phyloP scores from a whole-genome alignment of 2,888 invertebrate genomes.

The Adelognathus sp. region DNA sequence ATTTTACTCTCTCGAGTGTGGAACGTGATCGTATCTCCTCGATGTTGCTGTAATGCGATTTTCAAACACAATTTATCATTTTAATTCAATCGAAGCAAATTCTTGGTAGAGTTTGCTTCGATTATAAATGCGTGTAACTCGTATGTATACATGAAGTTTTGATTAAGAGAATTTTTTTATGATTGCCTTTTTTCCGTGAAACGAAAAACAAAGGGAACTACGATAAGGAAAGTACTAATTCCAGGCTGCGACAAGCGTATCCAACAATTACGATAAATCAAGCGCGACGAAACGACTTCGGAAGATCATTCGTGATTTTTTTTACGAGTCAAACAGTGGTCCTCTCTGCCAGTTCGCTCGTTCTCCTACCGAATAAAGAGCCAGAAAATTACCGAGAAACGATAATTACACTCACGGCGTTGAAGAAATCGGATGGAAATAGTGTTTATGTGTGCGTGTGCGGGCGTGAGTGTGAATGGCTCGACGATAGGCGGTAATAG shows the following conservation, averaged over 20 bases:
- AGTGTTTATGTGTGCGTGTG: conserved; percentile 24
- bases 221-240: background rate
- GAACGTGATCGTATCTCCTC: no score
- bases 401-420: conserved; percentile 61
- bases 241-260: conserved; percentile 4
- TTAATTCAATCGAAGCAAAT: no score
- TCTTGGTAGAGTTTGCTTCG: no score
- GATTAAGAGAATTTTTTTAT: no score
- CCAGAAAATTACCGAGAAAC: conserved; percentile 54
- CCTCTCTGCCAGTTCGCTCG: conserved; percentile 25
- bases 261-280: conserved; percentile 34
- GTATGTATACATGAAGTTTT: no score
- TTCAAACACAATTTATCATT: no score
- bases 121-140: no score
- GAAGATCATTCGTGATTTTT: conserved; percentile 55
- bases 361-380: conserved; percentile 44
- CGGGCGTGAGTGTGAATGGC: conserved; percentile 17
- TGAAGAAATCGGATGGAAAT: conserved; percentile 55
- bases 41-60: no score
- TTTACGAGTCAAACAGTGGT: conserved; percentile 23
- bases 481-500: conserved; percentile 50
- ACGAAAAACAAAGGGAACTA: background rate
- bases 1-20: no score
- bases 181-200: no score
- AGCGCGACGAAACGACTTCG: conserved; percentile 37